phyloP scores from a whole-genome alignment of 2,888 invertebrate genomes.

The Platynereis dumerilii region DNA sequence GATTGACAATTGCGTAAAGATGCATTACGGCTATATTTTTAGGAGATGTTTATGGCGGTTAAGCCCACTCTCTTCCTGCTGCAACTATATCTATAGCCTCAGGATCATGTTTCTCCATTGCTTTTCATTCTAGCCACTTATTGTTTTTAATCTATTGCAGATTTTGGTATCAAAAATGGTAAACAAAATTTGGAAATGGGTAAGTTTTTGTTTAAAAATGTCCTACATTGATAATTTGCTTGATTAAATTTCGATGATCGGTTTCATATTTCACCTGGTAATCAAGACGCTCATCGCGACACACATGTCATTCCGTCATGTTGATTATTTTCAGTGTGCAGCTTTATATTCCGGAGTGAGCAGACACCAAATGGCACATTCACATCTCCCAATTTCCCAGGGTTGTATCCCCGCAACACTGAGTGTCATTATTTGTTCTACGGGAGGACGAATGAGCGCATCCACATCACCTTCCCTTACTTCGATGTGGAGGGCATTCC shows the following conservation, averaged over 20 bases:
- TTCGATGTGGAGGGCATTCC: slow-evolving; percentile 91
- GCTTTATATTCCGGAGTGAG: slow-evolving; percentile 68
- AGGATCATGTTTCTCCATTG: too few relatives aligned
- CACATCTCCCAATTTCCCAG: slow-evolving; percentile 84
- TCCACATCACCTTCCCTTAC: slow-evolving; percentile 84
- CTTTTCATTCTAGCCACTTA: too few relatives aligned
- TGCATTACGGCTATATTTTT: too few relatives aligned
- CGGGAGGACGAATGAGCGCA: slow-evolving; percentile 79
- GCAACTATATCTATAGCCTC: too few relatives aligned
- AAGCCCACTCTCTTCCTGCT: too few relatives aligned
- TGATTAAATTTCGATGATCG: too few relatives aligned
- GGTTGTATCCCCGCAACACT: slow-evolving; percentile 79
- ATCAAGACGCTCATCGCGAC: too few relatives aligned
- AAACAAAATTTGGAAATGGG: slow-evolving; percentile 68
- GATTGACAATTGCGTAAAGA: too few relatives aligned
- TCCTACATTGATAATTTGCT: too few relatives aligned
- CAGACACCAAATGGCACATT: slow-evolving; percentile 72
- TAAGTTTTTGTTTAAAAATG: slow-evolving; percentile 39
- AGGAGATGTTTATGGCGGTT: too few relatives aligned
- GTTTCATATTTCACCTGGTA: too few relatives aligned
- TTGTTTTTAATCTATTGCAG: slow-evolving; percentile 70
- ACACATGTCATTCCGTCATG: too few relatives aligned
- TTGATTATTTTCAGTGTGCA: slow-evolving; percentile 67
- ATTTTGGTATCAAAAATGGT: slow-evolving; percentile 87
- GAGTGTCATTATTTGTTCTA: slow-evolving; percentile 90